Base-by-base conservation (phyloP, 2,888 invertebrate genomes). In the Scaptomyza parva region DNA sequence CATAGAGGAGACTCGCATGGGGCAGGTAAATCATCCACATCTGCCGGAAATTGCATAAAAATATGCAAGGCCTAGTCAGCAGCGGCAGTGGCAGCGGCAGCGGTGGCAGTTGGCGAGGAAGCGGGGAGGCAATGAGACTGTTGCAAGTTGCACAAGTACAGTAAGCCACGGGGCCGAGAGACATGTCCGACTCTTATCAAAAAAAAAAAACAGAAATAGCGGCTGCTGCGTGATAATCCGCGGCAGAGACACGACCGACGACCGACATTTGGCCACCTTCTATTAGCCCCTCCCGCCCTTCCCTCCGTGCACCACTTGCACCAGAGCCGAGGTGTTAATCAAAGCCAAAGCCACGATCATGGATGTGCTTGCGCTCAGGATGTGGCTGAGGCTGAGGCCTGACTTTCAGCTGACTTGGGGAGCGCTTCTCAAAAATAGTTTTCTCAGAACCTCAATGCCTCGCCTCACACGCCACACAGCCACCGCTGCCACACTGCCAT, bases 1-100 rank as follows among this genome's bases (percentile, higher is more conserved):
- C n/a, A n/a, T n/a, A n/a, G n/a, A n/a, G n/a, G 45, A 30, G 35
- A 35, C 47, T 47, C 47, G 45, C 55, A 61, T 54, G 62, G 63
- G 66, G 78, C 76, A 70, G 80, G 73, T 85, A 86, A 85, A 85
- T 88, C 77, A 78, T 81, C 79, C 77, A 81, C 84, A 85, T 79
- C 81, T 88, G 88, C 86, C 88, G 89, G 89, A 88, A 88, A 86
- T 88, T 85, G 85, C 77, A 76, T 75, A 79, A 85, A 79, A 83
- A 78, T 85, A 75, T 84, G 85, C 85, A 84, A 75, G 75, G 67
- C 62, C 61, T 70, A 70, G 59, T 40, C 41, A 55, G 24, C 44
- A 45, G 39, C 37, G 18, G 2, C 35, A 67, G 62, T 26, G 50
- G n/a, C 40, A 22, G 17, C 3, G 40, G 37, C 18, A 26, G 37